phyloP scores from a whole-genome alignment of 2,113 vertebrate genomes.

The Mobula hypostoma region DNA sequence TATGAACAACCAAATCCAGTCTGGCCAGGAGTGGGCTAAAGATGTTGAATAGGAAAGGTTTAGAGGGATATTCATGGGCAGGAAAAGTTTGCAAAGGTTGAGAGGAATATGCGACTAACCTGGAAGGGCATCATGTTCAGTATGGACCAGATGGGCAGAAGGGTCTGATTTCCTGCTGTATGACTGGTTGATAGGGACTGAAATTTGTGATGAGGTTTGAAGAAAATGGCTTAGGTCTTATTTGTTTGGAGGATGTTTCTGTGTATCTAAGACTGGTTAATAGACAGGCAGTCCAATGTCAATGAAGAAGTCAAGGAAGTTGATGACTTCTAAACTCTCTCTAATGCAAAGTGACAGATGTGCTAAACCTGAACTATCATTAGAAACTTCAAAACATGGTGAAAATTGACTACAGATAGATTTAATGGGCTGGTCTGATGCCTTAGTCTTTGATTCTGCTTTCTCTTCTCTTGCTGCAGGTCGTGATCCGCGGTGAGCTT shows the following conservation, averaged over 20 bases:
- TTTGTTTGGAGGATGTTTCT: not conserved
- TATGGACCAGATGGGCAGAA: too few species aligned
- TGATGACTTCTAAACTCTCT: not conserved
- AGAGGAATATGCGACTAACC: too few species aligned
- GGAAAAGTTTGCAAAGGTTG: too few species aligned
- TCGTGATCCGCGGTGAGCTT: constrained; percentile 77
- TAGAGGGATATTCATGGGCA: too few species aligned
- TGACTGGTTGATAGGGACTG: too few species aligned
- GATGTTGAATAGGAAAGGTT: not conserved
- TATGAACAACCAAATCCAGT: not conserved
- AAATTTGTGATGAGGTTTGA: not conserved
- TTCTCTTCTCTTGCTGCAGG: constrained; percentile 52
- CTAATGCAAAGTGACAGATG: not conserved
- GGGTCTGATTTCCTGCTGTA: too few species aligned
- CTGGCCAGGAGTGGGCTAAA: not conserved
- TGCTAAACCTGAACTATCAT: not conserved
- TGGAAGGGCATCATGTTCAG: too few species aligned
- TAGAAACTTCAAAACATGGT: not conserved
- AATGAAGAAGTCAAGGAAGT: not conserved
- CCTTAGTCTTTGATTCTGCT: not conserved
- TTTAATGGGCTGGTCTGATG: not conserved
- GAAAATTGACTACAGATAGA: not conserved
- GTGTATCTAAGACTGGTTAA: not conserved
- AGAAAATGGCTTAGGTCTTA: not conserved
- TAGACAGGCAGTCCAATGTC: not conserved